Evolutionary conservation across 2,888 invertebrate genomes (phyloP).

Genomic region (Galerucella pusilla): DNA sequence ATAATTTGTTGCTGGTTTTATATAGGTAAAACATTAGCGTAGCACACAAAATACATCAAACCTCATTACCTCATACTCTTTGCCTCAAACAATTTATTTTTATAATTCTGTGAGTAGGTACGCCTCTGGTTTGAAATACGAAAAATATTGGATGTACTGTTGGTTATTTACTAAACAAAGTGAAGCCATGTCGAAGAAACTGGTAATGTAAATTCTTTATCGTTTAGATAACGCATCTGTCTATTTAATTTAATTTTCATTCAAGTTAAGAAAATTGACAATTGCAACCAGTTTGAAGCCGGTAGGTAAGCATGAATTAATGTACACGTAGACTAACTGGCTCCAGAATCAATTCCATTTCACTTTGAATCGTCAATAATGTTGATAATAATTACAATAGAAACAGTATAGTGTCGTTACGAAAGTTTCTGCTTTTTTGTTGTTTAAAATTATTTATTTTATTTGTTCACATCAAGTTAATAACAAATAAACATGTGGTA

Average conservation of each 20-base stretch:
- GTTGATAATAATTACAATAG: too few species aligned
- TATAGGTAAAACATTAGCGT: neutral
- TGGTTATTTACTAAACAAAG: neutral
- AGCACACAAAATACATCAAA: neutral
- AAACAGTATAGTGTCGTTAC: too few species aligned
- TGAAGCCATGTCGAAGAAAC: neutral
- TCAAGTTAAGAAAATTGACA: conserved; percentile 1
- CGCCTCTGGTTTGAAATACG: neutral
- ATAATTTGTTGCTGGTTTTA: neutral
- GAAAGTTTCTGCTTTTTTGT: too few species aligned
- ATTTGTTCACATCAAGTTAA: neutral
- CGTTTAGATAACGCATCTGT: conserved; percentile 16
- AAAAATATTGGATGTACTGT: neutral
- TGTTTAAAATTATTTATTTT: neutral
- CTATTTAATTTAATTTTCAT: conserved; percentile 16
- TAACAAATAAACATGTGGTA: conserved; percentile 1
- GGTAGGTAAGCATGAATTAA: neutral
- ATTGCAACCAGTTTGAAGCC: neutral
- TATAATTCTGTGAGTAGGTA: neutral
- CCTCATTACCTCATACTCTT: too few species aligned
- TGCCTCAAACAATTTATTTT: too few species aligned
- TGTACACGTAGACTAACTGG: neutral
- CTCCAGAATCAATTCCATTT: neutral
- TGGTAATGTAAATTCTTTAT: conserved; percentile 22
- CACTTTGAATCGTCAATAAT: neutral